Evolutionary conservation across 2,888 invertebrate species (phyloP).

Genomic region (Mayetiola destructor): DNA sequence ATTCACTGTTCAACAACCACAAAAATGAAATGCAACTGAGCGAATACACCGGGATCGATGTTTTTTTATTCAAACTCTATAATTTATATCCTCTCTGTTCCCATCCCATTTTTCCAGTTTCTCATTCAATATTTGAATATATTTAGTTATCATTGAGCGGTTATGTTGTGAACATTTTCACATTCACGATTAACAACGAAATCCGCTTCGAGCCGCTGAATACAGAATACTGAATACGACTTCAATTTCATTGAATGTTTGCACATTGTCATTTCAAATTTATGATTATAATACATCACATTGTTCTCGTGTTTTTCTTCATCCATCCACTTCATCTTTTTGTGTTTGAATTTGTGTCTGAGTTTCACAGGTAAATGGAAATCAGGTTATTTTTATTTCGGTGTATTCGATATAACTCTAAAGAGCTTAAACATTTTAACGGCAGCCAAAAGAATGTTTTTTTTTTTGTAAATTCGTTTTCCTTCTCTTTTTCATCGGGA

Average conservation of each 20-base stretch:
- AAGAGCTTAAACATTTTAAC: background rate
- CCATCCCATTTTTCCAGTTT: too few relatives aligned
- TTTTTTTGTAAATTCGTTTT: constrained; percentile 1
- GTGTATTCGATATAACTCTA: background rate
- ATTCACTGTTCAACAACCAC: background rate
- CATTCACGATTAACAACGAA: background rate
- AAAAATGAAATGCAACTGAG: background rate
- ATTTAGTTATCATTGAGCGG: background rate
- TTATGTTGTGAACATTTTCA: background rate
- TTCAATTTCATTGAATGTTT: constrained; percentile 4
- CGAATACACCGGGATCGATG: background rate
- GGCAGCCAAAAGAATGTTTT: background rate
- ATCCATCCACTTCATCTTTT: too few relatives aligned
- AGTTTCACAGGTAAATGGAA: background rate
- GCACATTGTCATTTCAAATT: constrained; percentile 6
- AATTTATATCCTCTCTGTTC: too few relatives aligned
- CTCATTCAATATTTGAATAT: background rate
- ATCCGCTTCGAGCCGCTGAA: background rate
- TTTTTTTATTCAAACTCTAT: background rate
- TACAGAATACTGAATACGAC: background rate
- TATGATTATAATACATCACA: constrained; percentile 8
- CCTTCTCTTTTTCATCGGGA: too few relatives aligned
- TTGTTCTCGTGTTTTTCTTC: background rate
- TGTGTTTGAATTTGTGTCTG: too few relatives aligned
- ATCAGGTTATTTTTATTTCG: background rate